Evolutionary conservation across 1,140 invertebrate genomes (phyloP), one percentile per base, ranked within the genome.

Genomic region (Chionoecetes opilio): DNA sequence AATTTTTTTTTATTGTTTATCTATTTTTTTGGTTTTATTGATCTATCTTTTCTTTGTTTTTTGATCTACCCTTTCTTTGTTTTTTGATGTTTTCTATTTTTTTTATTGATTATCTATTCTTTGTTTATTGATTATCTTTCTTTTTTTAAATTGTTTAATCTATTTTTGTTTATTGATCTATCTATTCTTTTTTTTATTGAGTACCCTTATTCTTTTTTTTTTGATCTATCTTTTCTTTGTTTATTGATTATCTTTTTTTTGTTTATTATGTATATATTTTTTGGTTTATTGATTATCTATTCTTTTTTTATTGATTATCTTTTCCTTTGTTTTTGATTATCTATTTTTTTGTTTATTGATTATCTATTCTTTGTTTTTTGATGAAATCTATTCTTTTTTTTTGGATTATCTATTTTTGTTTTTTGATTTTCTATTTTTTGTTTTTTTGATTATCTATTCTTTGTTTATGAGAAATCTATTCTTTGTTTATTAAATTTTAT

Each of bases 11-110:
- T 38, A 41, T 90, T 41, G 38, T 38, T 38, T 90, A 41, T 41
- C 32, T 90, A 41, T 38, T 90, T 90, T 41, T 46, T 90, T 38
- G 38, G 29, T 90, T 90, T 90, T 90, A 29, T 38, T 6, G 5
- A 26, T 38, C 53, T 41, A 29, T 6, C n/a, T 90, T 90, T 41
- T 9, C 21, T 14, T 90, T 90, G 5, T 90, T 90, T 38, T 38
- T 35, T 41, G 38, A 41, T 38, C 5, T 90, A 3, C 53, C 53
- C 9, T 90, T 90, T 6, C 26, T 90, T 38, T 90, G n/a, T 38
- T 46, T 38, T n/a, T 38, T 41, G 5, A 5, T 90, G 17, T 90
- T 90, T 8, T 38, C 0, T 34, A 41, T n/a, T n/a, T n/a, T n/a
- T n/a, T n/a, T n/a, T n/a, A n/a, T n/a, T n/a, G n/a, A n/a, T n/a